Percentiles rank a stretch among this genome's conserved stretches.
Conservation (phyloP, 2,797 vertebrate genomes). For the Pangasius larnaudii region DNA sequence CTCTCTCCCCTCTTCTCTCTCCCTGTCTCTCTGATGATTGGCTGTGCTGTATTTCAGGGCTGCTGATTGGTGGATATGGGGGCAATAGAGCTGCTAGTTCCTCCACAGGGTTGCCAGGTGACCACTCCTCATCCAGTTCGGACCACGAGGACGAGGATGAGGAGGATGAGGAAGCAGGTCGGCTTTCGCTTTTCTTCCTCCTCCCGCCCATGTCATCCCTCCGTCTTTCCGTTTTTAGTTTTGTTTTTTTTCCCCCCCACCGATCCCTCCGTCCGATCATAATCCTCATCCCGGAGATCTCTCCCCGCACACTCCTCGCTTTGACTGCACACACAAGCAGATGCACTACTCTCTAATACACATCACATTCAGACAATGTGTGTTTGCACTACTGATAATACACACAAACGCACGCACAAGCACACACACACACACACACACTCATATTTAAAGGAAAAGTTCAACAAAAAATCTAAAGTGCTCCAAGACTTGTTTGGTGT, state of each 20-base stretch:
- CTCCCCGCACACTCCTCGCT: neutral
- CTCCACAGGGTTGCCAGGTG: constrained; percentile 73
- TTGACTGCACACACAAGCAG: neutral
- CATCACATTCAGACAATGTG: neutral
- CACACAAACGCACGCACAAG: too few relatives aligned
- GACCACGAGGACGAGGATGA: constrained; percentile 95
- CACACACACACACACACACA: too few relatives aligned
- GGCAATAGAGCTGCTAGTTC: constrained; percentile 94
- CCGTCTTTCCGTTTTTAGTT: neutral
- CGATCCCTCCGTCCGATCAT: neutral
- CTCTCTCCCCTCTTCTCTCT: constrained; percentile 61
- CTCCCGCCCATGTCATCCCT: constrained; percentile 54
- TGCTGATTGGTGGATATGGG: constrained; percentile 94
- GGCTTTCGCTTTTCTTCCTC: constrained; percentile 88
- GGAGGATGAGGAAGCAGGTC: constrained; percentile 99
- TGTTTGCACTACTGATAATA: neutral
- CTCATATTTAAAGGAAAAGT: neutral
- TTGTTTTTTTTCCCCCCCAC: neutral
- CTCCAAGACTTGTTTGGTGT: neutral
- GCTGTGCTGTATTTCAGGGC: constrained; percentile 81
- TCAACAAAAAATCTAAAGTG: neutral
- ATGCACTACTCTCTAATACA: neutral
- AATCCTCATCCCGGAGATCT: neutral
- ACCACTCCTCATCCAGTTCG: constrained; percentile 96
- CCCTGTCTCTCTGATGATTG: constrained; percentile 69